A percentile compares a stretch with the other conserved stretches of the same genome.
phyloP scores from a whole-genome alignment of 2,113 vertebrate species.

The Lynx canadensis region DNA sequence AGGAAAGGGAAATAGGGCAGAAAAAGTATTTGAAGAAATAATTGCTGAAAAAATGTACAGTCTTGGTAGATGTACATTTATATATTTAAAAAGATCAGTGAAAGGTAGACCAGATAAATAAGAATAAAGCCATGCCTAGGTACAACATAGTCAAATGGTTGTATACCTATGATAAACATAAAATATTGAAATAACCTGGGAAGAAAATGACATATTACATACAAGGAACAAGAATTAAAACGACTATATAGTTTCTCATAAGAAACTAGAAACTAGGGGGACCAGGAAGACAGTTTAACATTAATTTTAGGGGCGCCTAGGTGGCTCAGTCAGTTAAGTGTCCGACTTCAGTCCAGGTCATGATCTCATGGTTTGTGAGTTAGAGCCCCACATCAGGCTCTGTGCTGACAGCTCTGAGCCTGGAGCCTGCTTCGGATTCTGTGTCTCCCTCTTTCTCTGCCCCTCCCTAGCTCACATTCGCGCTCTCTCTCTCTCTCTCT shows the following conservation, averaged over 20 bases:
- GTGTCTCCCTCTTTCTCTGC: no score
- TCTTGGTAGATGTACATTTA: not conserved
- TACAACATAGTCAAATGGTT: not conserved
- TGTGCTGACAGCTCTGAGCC: no score
- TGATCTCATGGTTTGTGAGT: no score
- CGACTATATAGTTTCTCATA: not conserved
- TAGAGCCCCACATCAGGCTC: no score
- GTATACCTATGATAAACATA: not conserved
- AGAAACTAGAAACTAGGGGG: not conserved
- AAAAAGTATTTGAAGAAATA: not conserved
- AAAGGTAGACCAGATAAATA: not conserved
- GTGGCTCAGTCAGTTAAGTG: no score
- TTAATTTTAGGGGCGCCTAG: not conserved
- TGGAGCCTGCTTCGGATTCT: no score
- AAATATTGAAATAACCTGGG: not conserved
- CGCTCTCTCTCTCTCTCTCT: no score
- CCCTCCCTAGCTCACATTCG: no score
- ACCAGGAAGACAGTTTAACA: not conserved
- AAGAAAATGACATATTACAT: not conserved
- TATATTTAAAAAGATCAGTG: not conserved
- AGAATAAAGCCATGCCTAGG: not conserved
- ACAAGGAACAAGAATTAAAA: not conserved
- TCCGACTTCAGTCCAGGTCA: no score
- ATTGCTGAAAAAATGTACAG: not conserved
- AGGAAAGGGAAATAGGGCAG: not conserved